These are phyloP conservation scores for Lindbergichthys nudifrons DNA, from an alignment of 2,797 vertebrate genomes.

Conservation along the genomic window DNA sequence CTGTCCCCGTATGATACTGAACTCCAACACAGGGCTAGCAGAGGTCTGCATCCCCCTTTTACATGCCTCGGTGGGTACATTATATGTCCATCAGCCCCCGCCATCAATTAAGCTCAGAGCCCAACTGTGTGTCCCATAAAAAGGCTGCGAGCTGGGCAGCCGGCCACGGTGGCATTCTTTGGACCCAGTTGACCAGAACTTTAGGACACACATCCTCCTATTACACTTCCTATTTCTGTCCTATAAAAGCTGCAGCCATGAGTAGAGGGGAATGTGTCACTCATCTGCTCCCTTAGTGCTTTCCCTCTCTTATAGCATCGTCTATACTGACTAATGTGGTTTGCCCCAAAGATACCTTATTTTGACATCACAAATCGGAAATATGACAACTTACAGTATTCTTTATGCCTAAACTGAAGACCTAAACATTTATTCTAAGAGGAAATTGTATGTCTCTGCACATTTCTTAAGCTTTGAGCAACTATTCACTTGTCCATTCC, in stretches of 20 bases:
- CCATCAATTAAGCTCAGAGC: constrained; percentile 55
- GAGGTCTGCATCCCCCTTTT: constrained; percentile 18
- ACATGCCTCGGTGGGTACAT: constrained; percentile 48
- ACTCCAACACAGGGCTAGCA: not conserved
- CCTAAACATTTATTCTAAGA: no score
- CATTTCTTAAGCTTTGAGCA: constrained; percentile 7
- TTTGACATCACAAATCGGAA: no score
- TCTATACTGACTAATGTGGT: not conserved
- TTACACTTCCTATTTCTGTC: constrained; percentile 76
- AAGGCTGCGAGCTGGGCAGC: constrained; percentile 60
- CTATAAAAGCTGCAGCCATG: constrained; percentile 40
- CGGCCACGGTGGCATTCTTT: constrained; percentile 67
- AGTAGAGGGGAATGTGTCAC: constrained; percentile 35
- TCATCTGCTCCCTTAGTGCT: constrained; percentile 25
- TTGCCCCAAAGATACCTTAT: not conserved
- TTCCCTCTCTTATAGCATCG: not conserved
- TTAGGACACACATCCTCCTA: constrained; percentile 59
- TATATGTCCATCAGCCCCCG: constrained; percentile 46
- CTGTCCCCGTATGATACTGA: not conserved
- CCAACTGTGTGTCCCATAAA: constrained; percentile 48
- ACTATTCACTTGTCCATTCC: not conserved
- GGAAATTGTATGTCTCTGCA: no score
- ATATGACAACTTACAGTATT: no score
- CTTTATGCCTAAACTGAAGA: not conserved
- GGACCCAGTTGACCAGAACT: constrained; percentile 69